Conservation (phyloP, 2,797 vertebrate genomes). For the Oryzias dopingdopingensis region DNA sequence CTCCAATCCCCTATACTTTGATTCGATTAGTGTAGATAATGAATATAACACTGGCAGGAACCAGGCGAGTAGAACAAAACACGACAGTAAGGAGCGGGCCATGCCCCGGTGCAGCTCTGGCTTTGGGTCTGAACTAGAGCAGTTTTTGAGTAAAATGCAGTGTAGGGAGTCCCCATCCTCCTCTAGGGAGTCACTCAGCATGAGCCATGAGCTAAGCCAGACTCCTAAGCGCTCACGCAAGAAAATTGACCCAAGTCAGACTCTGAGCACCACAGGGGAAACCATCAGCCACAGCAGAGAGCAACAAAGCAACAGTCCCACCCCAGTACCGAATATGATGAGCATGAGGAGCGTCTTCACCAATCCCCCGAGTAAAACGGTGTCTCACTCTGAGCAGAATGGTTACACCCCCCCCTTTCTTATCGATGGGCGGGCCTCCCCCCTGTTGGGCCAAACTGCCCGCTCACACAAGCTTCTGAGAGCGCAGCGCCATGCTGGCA, state of each 20-base stretch:
- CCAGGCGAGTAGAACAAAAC: slow-evolving; percentile 76
- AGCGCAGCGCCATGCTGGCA: slow-evolving; percentile 73
- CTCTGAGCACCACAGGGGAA: slow-evolving; percentile 76
- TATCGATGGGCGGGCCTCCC: slow-evolving; percentile 61
- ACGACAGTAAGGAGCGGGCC: slow-evolving; percentile 78
- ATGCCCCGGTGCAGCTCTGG: slow-evolving; percentile 49
- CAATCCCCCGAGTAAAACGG: slow-evolving; percentile 69
- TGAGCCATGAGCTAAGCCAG: slow-evolving; percentile 65
- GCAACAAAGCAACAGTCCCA: slow-evolving; percentile 65
- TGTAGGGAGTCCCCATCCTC: slow-evolving; percentile 74
- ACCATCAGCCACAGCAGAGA: slow-evolving; percentile 70
- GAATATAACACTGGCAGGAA: slow-evolving; percentile 81
- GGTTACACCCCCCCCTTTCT: slow-evolving; percentile 65
- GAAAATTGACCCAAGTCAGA: slow-evolving; percentile 54
- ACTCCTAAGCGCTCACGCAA: slow-evolving; percentile 74
- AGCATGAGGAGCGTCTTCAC: slow-evolving; percentile 76
- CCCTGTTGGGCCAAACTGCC: slow-evolving; percentile 62
- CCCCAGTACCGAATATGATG: slow-evolving; percentile 66
- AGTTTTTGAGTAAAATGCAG: slow-evolving; percentile 64
- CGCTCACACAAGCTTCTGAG: slow-evolving; percentile 68
- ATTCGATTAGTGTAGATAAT: slow-evolving; percentile 87
- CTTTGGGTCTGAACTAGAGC: slow-evolving; percentile 70
- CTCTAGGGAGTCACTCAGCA: slow-evolving; percentile 53
- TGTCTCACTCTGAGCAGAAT: slow-evolving; percentile 80
- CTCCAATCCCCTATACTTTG: slow-evolving; percentile 85